Evolutionary conservation across 2,797 vertebrate species (phyloP).

Genomic region (Falco concolor): DNA sequence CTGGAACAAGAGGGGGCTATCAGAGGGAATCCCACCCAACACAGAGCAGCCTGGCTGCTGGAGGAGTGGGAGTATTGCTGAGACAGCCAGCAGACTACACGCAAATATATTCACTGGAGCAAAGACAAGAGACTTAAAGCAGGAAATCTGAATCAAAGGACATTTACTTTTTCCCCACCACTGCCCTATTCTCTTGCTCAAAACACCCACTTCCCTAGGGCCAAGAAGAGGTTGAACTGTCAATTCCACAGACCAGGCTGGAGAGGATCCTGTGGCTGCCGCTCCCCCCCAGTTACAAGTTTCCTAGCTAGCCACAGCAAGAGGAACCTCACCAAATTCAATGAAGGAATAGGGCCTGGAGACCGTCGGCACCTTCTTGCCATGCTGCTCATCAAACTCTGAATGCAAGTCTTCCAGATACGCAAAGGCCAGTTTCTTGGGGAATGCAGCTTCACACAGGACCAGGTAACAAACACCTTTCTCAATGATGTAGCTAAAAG

Average conservation of each 20-base stretch:
- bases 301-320: neutral
- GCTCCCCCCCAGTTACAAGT: neutral
- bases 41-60: neutral
- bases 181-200: neutral
- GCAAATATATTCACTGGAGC: neutral
- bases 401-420: conserved; percentile 95
- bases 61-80: neutral
- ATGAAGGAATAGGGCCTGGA: conserved; percentile 98
- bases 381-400: conserved; percentile 97
- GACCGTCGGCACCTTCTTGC: conserved; percentile 92
- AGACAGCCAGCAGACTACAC: neutral
- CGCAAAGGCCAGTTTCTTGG: conserved; percentile 95
- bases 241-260: neutral
- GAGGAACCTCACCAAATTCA: conserved; percentile 87
- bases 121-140: neutral
- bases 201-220: neutral
- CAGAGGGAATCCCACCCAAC: neutral
- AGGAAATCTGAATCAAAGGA: neutral
- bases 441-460: conserved; percentile 92
- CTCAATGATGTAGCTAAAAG: conserved; percentile 90
- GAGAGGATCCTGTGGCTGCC: neutral
- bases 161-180: neutral
- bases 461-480: conserved; percentile 94
- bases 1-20: conserved; percentile 66
- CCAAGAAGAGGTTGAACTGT: neutral